Base-by-base conservation (phyloP, 2,113 vertebrate genomes). In the Dendrocopos noguchii region DNA sequence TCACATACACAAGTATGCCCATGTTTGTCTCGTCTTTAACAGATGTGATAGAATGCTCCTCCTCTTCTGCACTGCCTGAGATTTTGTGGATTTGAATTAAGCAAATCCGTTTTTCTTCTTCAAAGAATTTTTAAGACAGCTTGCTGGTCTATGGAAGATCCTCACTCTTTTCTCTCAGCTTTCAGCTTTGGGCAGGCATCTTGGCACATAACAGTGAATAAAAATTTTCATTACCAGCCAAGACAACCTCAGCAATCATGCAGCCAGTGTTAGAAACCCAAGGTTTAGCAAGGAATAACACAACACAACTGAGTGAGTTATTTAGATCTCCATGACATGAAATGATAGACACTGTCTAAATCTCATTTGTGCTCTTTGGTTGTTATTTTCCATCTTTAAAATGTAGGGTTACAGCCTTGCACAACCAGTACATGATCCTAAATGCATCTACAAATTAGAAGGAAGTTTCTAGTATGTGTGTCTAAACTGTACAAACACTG, bases 1-100 rank as follows among this genome's bases (percentile, higher is more conserved):
- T 76, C 44, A 34, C 0, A 0, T 15, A 28, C 10, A 15, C 4
- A 31, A 9, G 7, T 15, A 15, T 9, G 19, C 7, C 13, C 1
- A 0, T 15, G 17, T 31, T 61, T 57, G 19, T 15, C 50, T 60
- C 55, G 20, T 59, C 72, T 70, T 36, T 0, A 1, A 7, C 1
- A 7, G 22, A 6, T 44, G n/a, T 1, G 3, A 64, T 25, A 39
- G 9, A 22, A 8, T 39, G 20, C 4, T 72, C 10, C 67, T 90
- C 50, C 50, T 87, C 29, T 70, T 80, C 46, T 16, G 9, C 7
- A 16, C 21, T 33, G 20, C 33, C 74, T 77, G 52, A 73, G 13
- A 6, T 44, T 61, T 77, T 36, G 36, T 39, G 31, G 10, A 3
- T 64, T 89, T 50, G 29, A 53, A 21, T 57, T 68, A 72, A 68